Conservation (phyloP, 2,888 invertebrate species). For the Andricus curvator region DNA sequence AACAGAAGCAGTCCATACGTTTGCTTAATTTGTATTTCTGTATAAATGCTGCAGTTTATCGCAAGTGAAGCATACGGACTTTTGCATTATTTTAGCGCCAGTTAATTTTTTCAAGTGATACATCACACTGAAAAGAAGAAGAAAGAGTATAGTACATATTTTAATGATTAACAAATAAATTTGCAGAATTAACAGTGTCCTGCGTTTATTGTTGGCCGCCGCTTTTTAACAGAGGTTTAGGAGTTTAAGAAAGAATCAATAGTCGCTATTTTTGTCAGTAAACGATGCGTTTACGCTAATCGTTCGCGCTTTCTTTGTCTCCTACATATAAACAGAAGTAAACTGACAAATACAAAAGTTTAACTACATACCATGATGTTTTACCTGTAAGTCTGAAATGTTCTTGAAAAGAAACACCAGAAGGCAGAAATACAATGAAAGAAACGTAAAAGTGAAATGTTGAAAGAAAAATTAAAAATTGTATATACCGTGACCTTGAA, state of each 20-base stretch:
- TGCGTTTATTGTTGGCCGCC: conserved; percentile 5
- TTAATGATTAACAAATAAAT: conserved; percentile 26
- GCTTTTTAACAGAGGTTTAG: conserved; percentile 8
- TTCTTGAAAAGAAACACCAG: conserved; percentile 11
- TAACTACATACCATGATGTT: neutral
- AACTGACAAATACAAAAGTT: neutral
- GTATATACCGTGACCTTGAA: conserved; percentile 72
- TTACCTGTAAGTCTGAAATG: conserved; percentile 10
- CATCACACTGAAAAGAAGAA: neutral
- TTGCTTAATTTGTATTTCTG: conserved; percentile 29
- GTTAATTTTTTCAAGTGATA: neutral
- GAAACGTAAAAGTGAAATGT: conserved; percentile 44
- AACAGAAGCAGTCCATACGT: conserved; percentile 18
- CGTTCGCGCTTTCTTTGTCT: neutral
- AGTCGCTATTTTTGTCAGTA: conserved; percentile 17
- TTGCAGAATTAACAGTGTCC: conserved; percentile 7
- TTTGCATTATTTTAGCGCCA: conserved; percentile 1
- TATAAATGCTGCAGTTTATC: neutral
- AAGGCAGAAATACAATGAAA: conserved; percentile 39
- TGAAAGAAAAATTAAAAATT: conserved; percentile 56
- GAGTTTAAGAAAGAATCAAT: conserved; percentile 30
- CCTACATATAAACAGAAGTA: neutral
- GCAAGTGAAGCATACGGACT: neutral
- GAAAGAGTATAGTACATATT: conserved; percentile 10
- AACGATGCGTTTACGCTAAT: neutral